A percentile compares a stretch with the other conserved stretches of the same genome.
These are phyloP conservation scores for Machimus atricapillus DNA, from an alignment of 2,888 invertebrate species.

Conservation along the genomic window DNA sequence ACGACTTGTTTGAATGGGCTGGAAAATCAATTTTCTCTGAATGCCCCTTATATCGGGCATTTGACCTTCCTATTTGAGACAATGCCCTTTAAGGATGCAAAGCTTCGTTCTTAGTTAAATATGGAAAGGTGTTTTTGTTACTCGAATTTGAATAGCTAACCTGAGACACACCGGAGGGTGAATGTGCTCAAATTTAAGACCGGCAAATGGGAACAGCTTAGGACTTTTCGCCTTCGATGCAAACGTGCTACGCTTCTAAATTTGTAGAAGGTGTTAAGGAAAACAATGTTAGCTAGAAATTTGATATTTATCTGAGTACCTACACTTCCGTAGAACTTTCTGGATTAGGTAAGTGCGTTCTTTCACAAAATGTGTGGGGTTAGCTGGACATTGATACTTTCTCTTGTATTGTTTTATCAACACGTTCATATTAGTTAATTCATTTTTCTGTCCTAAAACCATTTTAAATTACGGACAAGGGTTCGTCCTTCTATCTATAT, in stretches of 20 bases:
- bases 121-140: conserved; percentile 22
- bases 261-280: neutral
- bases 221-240: neutral
- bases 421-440: neutral
- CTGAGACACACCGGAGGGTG: neutral
- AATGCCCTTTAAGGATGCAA: conserved; percentile 1
- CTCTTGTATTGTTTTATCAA: neutral
- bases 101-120: neutral
- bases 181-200: neutral
- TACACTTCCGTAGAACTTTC: neutral
- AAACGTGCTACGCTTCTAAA: neutral
- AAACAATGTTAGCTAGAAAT: neutral
- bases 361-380: neutral
- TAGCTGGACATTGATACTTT: neutral
- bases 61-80: conserved; percentile 29
- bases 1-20: conserved; percentile 2
- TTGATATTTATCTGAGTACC: neutral
- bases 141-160: neutral
- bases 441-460: neutral
- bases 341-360: neutral
- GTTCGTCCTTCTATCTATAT: neutral
- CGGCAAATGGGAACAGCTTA: neutral
- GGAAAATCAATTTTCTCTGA: conserved; percentile 11
- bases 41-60: neutral
- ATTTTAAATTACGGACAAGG: neutral